Percentiles rank a stretch among this genome's conserved stretches.
Evolutionary conservation across 1,140 invertebrate species (phyloP).

Genomic region (Trachymyrmex cornetzi): DNA sequence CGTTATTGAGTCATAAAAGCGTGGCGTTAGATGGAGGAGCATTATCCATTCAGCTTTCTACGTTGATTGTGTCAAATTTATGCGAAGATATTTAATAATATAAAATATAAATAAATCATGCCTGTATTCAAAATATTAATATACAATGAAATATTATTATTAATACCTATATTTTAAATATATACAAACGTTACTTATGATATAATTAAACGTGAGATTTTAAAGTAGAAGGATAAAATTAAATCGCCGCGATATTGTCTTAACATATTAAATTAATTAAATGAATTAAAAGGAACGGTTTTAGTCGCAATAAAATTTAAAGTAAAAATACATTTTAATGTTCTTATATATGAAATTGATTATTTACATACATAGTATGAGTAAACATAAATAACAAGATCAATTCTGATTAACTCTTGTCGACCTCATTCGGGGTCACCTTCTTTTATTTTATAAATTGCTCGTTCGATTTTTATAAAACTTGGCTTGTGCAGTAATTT

Average conservation of each 20-base stretch:
- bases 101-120: neutral
- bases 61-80: slow-evolving; percentile 19
- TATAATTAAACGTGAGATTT: neutral
- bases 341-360: neutral
- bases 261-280: neutral
- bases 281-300: neutral
- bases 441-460: no score
- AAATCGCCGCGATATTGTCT: neutral
- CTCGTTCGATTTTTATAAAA: no score
- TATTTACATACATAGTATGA: neutral
- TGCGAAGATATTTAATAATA: neutral
- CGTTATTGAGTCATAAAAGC: slow-evolving; percentile 49
- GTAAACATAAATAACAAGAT: neutral
- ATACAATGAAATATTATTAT: neutral
- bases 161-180: neutral
- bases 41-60: slow-evolving; percentile 20
- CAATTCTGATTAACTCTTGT: neutral
- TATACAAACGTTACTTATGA: neutral
- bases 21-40: neutral
- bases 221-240: neutral
- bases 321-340: neutral
- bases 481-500: no score
- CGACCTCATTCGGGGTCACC: no score
- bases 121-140: neutral
- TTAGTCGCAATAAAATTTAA: no score